phyloP scores from a whole-genome alignment of 1,140 invertebrate genomes.

The Cepaea nemoralis region DNA sequence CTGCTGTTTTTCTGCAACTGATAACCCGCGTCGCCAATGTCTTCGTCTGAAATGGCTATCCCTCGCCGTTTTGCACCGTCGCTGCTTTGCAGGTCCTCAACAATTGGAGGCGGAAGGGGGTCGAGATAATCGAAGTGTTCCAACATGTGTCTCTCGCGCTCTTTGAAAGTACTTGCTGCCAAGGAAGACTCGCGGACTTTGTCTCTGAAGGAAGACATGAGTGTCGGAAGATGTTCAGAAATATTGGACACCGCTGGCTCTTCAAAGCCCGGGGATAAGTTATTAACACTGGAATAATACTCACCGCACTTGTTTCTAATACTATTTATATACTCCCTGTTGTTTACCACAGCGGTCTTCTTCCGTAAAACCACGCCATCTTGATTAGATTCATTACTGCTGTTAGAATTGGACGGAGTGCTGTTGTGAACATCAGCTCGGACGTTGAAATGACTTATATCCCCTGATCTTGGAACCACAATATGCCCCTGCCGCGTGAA shows the following conservation, averaged over 20 bases:
- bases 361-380: background rate
- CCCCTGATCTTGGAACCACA: background rate
- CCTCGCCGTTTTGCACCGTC: constrained; percentile 32
- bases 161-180: constrained; percentile 46
- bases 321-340: constrained; percentile 49
- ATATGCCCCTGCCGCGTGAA: background rate
- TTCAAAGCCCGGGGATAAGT: constrained; percentile 34
- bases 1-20: background rate
- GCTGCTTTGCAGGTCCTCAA: background rate
- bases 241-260: constrained; percentile 13
- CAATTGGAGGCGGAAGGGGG: constrained; percentile 20
- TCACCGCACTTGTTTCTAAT: constrained; percentile 51
- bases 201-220: constrained; percentile 51
- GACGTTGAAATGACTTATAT: constrained; percentile 46
- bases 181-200: constrained; percentile 50
- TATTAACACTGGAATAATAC: constrained; percentile 43
- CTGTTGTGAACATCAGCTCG: constrained; percentile 48
- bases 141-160: constrained; percentile 45
- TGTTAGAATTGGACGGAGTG: background rate
- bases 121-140: constrained; percentile 35
- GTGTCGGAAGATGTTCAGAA: constrained; percentile 43
- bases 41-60: constrained; percentile 7
- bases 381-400: constrained; percentile 13
- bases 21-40: background rate
- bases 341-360: background rate